Base-by-base conservation (phyloP, 2,888 invertebrate genomes). In the Chrysolina oricalcia region DNA sequence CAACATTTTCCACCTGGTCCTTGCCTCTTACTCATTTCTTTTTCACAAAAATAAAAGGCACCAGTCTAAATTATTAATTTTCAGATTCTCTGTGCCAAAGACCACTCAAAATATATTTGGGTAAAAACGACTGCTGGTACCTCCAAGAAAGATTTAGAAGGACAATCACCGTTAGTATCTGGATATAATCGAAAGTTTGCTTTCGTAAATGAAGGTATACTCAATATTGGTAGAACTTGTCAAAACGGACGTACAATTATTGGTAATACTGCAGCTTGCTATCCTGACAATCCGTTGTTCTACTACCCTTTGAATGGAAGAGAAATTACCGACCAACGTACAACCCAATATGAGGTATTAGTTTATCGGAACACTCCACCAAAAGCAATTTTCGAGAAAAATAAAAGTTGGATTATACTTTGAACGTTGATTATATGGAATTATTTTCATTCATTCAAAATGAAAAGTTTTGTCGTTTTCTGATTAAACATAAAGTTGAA, bases 271-370 rank as follows among this genome's bases (percentile, higher is more conserved):
- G 64, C 64, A 43, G 64, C 64, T 0, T 41, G 41, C 21, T 10
- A 23, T 15, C 15, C 15, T 2, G 27, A 4, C 3, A 15, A 4
- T 0, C 8, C 11, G 4, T 15, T 10, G 23, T 56, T 56, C 23
- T 56, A 56, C 56, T 56, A 56, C 21, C 56, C 56, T 13, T 15
- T 56, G 23, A 56, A 56, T 56, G 56, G 56, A 23, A 23, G 13
- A 56, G 56, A 56, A 15, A 56, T 21, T 11, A 56, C 5, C 1
- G 23, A 23, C 8, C 56, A 11, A 23, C 3, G 9, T 13, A 50
- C 15, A 2, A 50, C 50, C n/a, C n/a, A 50, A 17, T 56, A 23
- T 23, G 56, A 56, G 15, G 56, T 56, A 5, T 56, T 56, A n/a
- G 56, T 56, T 23, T 56, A 23, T 56, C 21, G 56, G 13, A 15